A percentile compares a stretch with the other conserved stretches of the same genome.
Conservation (phyloP, 2,797 vertebrate genomes). For the Gallinago solitaria region DNA sequence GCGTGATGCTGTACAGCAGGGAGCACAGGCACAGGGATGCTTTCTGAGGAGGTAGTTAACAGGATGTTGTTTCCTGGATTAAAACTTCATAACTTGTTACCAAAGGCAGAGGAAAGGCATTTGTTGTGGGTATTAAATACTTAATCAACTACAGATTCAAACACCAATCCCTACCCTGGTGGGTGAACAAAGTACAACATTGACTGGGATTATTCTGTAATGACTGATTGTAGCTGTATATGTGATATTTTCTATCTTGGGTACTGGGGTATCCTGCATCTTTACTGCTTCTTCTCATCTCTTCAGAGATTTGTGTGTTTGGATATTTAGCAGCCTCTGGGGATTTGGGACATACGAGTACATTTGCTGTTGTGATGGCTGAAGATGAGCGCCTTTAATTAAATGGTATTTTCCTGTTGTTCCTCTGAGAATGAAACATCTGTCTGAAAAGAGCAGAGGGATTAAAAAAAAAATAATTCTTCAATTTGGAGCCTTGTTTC, state of each 20-base stretch:
- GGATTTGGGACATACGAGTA: background rate
- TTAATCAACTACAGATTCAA: background rate
- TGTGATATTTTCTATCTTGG: background rate
- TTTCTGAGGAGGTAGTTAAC: background rate
- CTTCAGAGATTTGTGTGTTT: background rate
- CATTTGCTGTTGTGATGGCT: constrained; percentile 15
- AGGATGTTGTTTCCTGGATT: background rate
- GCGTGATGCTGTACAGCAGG: background rate
- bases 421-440: constrained; percentile 27
- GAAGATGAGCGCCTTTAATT: constrained; percentile 45
- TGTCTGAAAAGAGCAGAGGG: background rate
- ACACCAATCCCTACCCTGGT: background rate
- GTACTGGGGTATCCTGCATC: background rate
- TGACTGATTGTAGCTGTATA: background rate
- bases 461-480: background rate
- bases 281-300: background rate
- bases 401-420: constrained; percentile 8
- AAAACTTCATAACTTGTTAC: background rate
- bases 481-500: background rate
- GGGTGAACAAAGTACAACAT: background rate
- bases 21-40: background rate
- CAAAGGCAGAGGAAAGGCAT: background rate
- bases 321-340: background rate
- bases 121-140: background rate
- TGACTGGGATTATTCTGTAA: background rate